A percentile compares a stretch with the other conserved stretches of the same genome.
Conservation (phyloP, 2,797 vertebrate species). For the Eleutherodactylus coqui region DNA sequence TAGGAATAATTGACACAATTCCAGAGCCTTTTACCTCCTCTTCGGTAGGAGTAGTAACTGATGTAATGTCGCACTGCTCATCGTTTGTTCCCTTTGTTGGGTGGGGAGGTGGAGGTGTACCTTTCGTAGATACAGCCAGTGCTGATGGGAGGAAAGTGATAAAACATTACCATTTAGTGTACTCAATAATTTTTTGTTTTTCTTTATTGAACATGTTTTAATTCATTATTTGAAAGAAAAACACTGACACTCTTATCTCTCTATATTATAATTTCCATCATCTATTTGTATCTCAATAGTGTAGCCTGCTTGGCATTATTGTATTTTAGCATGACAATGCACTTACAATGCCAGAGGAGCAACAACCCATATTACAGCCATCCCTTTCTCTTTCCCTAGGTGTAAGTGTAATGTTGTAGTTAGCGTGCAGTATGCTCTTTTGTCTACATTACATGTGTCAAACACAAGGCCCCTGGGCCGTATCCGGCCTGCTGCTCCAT, state of each 20-base stretch:
- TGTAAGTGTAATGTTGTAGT: not conserved
- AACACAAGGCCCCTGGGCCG: too few relatives aligned
- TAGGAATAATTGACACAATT: not conserved
- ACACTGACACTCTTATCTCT: not conserved
- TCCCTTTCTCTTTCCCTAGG: not conserved
- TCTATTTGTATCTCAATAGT: not conserved
- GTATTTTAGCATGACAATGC: not conserved
- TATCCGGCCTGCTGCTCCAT: too few relatives aligned
- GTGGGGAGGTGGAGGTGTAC: not conserved
- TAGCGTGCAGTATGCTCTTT: too few relatives aligned
- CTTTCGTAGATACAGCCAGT: slow-evolving; percentile 23
- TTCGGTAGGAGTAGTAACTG: not conserved
- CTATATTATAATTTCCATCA: not conserved
- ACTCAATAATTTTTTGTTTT: not conserved
- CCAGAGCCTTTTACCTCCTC: not conserved
- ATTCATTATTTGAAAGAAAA: not conserved
- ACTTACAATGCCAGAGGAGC: not conserved
- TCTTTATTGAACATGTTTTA: not conserved
- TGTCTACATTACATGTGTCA: too few relatives aligned
- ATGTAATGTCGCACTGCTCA: accelerated
- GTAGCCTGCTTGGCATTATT: not conserved
- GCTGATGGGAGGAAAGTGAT: slow-evolving; percentile 22
- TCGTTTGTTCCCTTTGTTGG: too few relatives aligned
- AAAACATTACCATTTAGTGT: not conserved
- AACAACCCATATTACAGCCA: not conserved